These are phyloP conservation scores for Cuniculus paca DNA, from an alignment of 2,797 vertebrate species.

Conservation along the genomic window DNA sequence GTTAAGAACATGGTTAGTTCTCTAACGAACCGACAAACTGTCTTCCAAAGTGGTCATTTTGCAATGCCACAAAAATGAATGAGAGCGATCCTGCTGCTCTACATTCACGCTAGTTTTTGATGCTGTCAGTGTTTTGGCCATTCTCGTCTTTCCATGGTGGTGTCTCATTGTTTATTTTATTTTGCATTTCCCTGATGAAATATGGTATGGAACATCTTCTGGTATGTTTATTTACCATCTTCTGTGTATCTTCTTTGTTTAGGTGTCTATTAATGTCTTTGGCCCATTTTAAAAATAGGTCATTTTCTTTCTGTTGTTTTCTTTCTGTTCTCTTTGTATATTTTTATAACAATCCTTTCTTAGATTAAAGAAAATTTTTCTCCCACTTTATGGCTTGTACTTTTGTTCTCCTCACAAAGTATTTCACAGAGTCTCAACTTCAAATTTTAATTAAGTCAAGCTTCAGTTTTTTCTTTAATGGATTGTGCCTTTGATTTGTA, in stretches of 20 bases:
- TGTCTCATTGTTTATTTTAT: background rate
- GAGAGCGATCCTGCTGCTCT: background rate
- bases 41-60: background rate
- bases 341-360: background rate
- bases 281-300: background rate
- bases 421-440: background rate
- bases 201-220: background rate
- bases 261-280: background rate
- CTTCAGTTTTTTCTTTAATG: background rate
- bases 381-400: background rate
- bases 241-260: background rate
- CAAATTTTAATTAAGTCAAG: background rate
- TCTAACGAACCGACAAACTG: background rate
- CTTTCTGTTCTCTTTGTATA: background rate
- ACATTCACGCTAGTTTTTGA: background rate
- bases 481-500: background rate
- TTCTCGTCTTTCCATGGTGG: background rate
- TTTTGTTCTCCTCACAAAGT: background rate
- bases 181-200: background rate
- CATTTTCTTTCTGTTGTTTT: background rate
- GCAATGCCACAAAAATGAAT: background rate
- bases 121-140: background rate
- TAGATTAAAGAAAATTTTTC: background rate
- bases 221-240: background rate
- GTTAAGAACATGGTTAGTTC: background rate